phyloP scores from a whole-genome alignment of 2,888 invertebrate genomes.

The Flabesymbios commensalis region DNA sequence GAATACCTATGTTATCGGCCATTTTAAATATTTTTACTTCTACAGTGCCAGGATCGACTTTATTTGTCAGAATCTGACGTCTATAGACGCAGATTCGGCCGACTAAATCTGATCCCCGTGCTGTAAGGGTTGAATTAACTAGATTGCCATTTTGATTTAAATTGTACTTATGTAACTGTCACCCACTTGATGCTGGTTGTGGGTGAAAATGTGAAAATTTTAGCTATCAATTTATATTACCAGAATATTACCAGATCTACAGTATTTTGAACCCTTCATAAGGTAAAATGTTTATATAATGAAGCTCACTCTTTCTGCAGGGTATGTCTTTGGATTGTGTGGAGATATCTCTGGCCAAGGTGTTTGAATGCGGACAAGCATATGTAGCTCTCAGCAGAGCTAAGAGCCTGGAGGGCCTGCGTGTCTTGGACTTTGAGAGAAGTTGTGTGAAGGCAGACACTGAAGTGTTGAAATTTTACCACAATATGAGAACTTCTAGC shows the following conservation, averaged over 20 bases:
- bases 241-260: not conserved
- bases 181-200: not conserved
- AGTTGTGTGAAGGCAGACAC: constrained; percentile 88
- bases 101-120: too few species aligned
- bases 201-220: not conserved
- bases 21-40: too few species aligned
- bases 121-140: too few species aligned
- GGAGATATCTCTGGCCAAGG: constrained; percentile 87
- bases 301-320: too few species aligned
- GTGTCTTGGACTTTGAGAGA: constrained; percentile 83
- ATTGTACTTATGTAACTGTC: not conserved
- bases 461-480: constrained; percentile 80
- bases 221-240: not conserved
- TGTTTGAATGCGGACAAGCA: constrained; percentile 95
- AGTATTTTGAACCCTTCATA: not conserved
- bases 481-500: too few species aligned
- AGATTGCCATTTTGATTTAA: too few species aligned
- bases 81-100: too few species aligned
- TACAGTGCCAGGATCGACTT: too few species aligned
- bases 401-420: constrained; percentile 80
- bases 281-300: not conserved
- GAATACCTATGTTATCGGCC: too few species aligned
- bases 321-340: constrained; percentile 93
- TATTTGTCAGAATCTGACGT: too few species aligned
- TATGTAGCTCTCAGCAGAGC: constrained; percentile 94